Conservation (phyloP, 2,888 invertebrate genomes). For the Calephelis perditalis region DNA sequence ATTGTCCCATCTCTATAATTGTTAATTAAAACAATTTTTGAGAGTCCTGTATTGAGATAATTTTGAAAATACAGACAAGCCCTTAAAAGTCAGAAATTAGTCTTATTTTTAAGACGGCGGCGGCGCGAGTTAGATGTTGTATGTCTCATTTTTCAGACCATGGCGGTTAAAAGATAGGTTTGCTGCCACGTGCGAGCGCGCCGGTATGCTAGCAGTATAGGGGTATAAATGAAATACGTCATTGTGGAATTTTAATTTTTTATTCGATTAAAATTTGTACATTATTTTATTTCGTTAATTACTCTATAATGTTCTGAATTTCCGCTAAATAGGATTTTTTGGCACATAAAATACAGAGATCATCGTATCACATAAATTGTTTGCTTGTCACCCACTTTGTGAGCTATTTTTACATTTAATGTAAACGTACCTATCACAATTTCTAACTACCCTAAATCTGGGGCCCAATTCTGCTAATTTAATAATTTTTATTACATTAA, state of each 20-base stretch:
- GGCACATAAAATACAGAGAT: conserved; percentile 9
- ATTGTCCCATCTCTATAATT: too few species aligned
- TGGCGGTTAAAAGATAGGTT: too few species aligned
- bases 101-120: too few species aligned
- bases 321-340: not conserved
- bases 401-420: conserved; percentile 1
- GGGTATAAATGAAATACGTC: not conserved
- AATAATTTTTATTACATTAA: too few species aligned
- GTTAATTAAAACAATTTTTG: too few species aligned
- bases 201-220: too few species aligned
- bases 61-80: too few species aligned
- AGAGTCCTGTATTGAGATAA: too few species aligned
- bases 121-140: too few species aligned
- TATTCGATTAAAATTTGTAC: conserved; percentile 11
- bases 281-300: not conserved
- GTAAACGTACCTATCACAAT: conserved; percentile 1
- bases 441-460: not conserved
- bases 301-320: not conserved
- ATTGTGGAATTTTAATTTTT: conserved; percentile 1
- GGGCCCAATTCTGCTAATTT: not conserved
- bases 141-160: too few species aligned
- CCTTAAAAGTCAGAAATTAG: too few species aligned
- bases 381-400: not conserved
- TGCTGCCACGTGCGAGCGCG: too few species aligned
- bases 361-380: not conserved